Percentiles rank a stretch among this genome's conserved stretches.
phyloP scores from a whole-genome alignment of 2,888 invertebrate genomes.

The Ochlodes sylvanus region DNA sequence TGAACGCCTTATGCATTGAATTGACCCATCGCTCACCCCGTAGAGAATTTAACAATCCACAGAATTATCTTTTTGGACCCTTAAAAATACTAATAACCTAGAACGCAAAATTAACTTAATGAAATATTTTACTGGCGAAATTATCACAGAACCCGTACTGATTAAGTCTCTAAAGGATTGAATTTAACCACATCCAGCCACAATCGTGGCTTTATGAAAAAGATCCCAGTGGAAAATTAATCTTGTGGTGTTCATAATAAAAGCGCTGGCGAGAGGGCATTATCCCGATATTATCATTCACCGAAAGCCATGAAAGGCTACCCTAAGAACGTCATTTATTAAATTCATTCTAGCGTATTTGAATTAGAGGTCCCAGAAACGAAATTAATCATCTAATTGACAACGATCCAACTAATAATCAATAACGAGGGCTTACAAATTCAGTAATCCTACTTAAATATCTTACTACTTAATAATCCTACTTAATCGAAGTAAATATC shows the following conservation, averaged over 20 bases:
- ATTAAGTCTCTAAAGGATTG: conserved; percentile 22
- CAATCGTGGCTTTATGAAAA: conserved; percentile 36
- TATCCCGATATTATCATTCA: conserved; percentile 8
- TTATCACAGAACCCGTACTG: conserved; percentile 10
- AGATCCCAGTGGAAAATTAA: conserved; percentile 33
- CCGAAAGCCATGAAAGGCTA: not conserved
- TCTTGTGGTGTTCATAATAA: conserved; percentile 19
- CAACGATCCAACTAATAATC: not conserved
- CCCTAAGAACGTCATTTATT: conserved; percentile 5
- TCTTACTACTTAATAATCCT: no score
- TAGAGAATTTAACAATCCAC: no score
- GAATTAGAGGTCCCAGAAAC: not conserved
- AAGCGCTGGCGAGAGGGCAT: conserved; percentile 13
- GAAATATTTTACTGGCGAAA: not conserved
- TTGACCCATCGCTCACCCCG: no score
- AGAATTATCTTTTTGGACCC: no score
- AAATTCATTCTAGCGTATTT: not conserved
- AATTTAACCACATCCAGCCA: conserved; percentile 25
- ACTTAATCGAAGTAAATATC: no score
- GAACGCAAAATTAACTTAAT: no score
- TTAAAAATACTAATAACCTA: no score
- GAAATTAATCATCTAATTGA: not conserved
- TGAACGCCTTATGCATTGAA: no score
- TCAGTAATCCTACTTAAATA: no score
- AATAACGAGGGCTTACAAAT: no score